Base-by-base conservation (phyloP, 2,888 invertebrate genomes). In the Acleris cristana region DNA sequence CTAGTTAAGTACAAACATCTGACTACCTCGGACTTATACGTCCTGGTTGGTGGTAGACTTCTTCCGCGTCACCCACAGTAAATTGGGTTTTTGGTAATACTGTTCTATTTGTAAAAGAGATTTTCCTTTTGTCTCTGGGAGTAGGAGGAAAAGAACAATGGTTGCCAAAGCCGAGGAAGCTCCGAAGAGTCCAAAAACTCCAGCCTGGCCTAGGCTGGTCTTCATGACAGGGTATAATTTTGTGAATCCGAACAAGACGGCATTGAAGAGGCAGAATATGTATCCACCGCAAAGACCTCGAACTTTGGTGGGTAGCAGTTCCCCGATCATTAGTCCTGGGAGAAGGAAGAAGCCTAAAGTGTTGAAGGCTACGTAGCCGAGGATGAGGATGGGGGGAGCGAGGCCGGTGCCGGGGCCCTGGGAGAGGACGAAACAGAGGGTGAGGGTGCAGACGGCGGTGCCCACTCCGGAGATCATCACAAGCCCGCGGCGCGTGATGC, bases 51-150 rank as follows among this genome's bases (percentile, higher is more conserved):
- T 80, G 5, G 78, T 69, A 53, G 66, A 74, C 69, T 89, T 93
- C 69, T 93, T 88, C 58, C 94, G 88, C 7, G 89, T 90, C 52
- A 93, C 81, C 95, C 95, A 96, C 65, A 95, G 76, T 79, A 95
- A 92, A 78, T 95, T 95, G 48, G 94, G 86, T 74, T 95, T 95
- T 74, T 95, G 94, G 79, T 96, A 96, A 83, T 96, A 96, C 86
- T 96, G 95, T 85, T 96, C 96, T 73, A 96, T 96, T 84, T 96
- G 95, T 63, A 95, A 92, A 52, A 96, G 86, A 7, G 95, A 95
- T 68, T 94, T 94, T 48, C 95, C 95, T 82, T 95, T 96, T 0
- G 96, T 96, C 86, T 96, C 96, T 12, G 96, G 96, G 49, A 96
- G 85, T 65, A 95, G 90, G 0, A 96, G 86, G 81, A 94, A 96